Base-by-base conservation (phyloP, 2,113 vertebrate species). In the Choloepus hoffmanni region DNA sequence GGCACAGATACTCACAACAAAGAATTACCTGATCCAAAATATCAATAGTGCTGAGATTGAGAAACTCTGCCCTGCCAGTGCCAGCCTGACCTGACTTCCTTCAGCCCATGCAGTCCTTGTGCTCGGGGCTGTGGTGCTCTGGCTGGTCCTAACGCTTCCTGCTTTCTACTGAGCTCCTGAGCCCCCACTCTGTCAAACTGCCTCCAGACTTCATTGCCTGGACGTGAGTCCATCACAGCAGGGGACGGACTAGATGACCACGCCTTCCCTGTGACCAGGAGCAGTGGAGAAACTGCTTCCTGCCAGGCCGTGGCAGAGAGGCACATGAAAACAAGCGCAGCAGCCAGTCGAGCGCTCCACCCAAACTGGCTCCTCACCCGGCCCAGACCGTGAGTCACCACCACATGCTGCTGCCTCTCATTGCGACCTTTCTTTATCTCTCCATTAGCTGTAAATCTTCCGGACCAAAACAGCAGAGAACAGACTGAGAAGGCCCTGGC, bases 401-500 rank as follows among this genome's bases (percentile, higher is more conserved):
- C 89, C 96, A 92, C 96, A 95, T 88, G 97, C 96, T 68, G 93
- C 96, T 0, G 55, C 95, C 89, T 85, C 95, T 83, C 0, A 0
- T 89, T 3, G 1, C 63, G 85, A 97, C 97, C 97, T 97, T 96
- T 94, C 96, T 94, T 96, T 95, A 96, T 95, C 96, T 94, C 95
- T 95, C 95, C 92, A 93, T 95, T 94, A 96, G 94, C 92, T 76
- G 48, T 96, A 96, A 96, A 95, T 96, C 97, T 96, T 95, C 87
- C 92, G 92, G 73, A 96, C 87, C 77, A 91, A 95, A 96, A 91
- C 85, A 95, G 89, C 89, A 82, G 83, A 82, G 95, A 96, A 86
- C 93, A 96, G 96, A 86, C 95, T 83, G 94, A 94, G 93, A 95
- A 96, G 92, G 86, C 73, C 83, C 74, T 96, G 96, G 96, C 95